A percentile compares a stretch with the other conserved stretches of the same genome.
These are phyloP conservation scores for Labia minor DNA, from an alignment of 2,888 invertebrate species.

Conservation along the genomic window DNA sequence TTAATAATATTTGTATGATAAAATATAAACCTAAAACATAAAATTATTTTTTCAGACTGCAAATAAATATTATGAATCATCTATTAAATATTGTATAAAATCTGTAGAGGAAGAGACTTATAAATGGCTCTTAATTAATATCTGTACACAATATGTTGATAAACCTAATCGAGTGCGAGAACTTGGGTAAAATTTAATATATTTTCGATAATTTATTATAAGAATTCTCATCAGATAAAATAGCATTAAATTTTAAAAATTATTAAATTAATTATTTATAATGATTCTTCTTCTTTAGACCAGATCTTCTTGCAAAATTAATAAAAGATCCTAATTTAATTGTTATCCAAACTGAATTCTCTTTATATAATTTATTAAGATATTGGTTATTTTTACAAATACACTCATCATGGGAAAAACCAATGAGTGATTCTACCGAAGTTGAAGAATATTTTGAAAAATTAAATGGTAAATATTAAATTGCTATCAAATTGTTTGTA, in stretches of 20 bases:
- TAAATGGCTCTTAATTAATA: constrained; percentile 58
- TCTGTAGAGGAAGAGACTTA: constrained; percentile 51
- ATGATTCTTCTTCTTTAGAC: too few species aligned
- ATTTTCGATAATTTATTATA: not conserved
- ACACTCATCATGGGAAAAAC: constrained; percentile 39
- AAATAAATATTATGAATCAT: constrained; percentile 55
- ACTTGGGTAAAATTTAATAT: constrained; percentile 36
- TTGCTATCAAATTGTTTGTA: not conserved
- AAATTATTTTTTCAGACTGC: constrained; percentile 53
- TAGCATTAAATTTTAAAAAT: too few species aligned
- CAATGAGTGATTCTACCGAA: constrained; percentile 27
- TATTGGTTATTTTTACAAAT: constrained; percentile 54
- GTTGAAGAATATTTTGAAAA: constrained; percentile 34
- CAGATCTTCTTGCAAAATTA: constrained; percentile 53
- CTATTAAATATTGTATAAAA: constrained; percentile 54
- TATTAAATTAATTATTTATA: too few species aligned
- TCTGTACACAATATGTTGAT: constrained; percentile 49
- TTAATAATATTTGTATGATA: not conserved
- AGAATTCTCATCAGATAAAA: not conserved
- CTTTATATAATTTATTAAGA: constrained; percentile 57
- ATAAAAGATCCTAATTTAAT: constrained; percentile 53
- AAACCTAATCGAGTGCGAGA: constrained; percentile 46
- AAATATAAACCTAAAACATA: too few species aligned
- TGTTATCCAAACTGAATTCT: constrained; percentile 69
- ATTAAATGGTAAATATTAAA: not conserved